These are phyloP conservation scores for Diarsia brunnea DNA, from an alignment of 2,888 invertebrate species.

Conservation along the genomic window DNA sequence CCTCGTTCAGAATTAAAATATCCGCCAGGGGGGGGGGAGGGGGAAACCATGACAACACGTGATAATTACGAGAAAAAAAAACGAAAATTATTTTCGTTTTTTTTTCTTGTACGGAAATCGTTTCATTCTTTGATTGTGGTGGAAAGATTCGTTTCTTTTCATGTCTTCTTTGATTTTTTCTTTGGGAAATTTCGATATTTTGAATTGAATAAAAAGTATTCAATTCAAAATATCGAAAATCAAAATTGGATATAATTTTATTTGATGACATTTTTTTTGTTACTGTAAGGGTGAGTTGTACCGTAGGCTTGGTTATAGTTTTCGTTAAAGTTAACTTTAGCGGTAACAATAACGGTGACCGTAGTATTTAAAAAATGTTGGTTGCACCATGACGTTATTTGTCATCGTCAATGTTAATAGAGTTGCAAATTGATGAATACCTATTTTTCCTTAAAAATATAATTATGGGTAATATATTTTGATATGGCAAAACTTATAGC, in stretches of 20 bases:
- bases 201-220: no score
- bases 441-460: no score
- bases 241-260: not conserved
- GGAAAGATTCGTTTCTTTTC: conserved; percentile 30
- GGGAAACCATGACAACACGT: conserved; percentile 46
- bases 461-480: no score
- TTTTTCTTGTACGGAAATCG: conserved; percentile 11
- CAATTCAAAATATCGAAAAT: no score
- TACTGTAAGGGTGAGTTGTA: not conserved
- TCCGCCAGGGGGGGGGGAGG: conserved; percentile 44
- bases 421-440: no score
- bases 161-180: conserved; percentile 4
- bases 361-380: no score
- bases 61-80: conserved; percentile 61
- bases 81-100: conserved; percentile 46
- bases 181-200: not conserved
- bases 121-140: conserved; percentile 3
- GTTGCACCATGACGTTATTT: no score
- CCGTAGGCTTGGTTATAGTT: no score
- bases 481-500: no score
- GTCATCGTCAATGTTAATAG: no score
- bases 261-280: not conserved
- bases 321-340: no score
- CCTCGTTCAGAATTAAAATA: conserved; percentile 75
- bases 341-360: no score